Percentiles rank a stretch among this genome's conserved stretches.
phyloP scores from a whole-genome alignment of 2,888 invertebrate genomes.

The Eupelmus urozonus region DNA sequence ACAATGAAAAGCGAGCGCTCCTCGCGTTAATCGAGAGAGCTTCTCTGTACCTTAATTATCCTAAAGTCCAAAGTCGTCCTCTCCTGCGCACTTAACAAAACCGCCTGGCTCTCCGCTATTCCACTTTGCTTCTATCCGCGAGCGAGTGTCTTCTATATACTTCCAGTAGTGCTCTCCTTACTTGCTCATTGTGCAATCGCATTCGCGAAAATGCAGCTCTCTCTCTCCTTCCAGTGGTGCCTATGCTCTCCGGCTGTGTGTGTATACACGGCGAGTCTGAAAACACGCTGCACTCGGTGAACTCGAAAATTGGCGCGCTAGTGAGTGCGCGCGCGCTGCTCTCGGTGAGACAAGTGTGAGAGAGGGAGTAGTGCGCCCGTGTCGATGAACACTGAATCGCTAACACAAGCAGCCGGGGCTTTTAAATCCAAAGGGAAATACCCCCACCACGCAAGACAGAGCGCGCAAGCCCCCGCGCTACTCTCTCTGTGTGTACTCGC shows the following conservation, averaged over 20 bases:
- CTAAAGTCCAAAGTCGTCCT: background rate
- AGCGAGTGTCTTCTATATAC: background rate
- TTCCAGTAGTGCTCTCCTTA: background rate
- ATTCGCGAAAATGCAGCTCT: background rate
- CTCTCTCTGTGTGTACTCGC: background rate
- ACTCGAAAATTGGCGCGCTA: background rate
- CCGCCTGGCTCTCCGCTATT: background rate
- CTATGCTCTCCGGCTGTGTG: no score
- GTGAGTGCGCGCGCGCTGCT: background rate
- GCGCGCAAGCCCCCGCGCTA: background rate
- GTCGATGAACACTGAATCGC: conserved; percentile 61
- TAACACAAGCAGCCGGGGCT: conserved; percentile 60
- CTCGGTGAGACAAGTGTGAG: background rate
- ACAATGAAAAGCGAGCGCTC: no score
- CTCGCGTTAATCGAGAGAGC: no score
- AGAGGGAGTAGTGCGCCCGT: conserved; percentile 27
- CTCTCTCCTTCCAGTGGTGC: no score
- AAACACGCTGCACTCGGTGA: no score
- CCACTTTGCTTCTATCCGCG: conserved; percentile 11
- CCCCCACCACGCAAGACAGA: conserved; percentile 3
- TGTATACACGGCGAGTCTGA: no score
- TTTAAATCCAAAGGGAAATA: conserved; percentile 65
- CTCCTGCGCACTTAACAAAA: background rate
- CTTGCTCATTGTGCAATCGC: conserved; percentile 14
- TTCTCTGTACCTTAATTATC: no score